Conservation (phyloP, 2,113 vertebrate species). For the Caranx ignobilis region DNA sequence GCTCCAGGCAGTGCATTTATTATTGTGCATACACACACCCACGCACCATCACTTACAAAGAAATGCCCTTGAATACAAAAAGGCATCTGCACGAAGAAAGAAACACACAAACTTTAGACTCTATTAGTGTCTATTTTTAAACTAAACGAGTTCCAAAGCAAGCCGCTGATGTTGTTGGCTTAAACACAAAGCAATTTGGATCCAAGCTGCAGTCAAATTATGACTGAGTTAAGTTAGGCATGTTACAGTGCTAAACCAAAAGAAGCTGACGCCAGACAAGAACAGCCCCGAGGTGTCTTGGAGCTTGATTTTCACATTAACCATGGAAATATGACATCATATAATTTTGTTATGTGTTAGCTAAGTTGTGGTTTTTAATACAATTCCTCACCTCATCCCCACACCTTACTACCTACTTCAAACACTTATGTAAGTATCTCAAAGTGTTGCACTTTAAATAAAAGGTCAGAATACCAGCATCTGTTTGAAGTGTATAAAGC, state of each 20-base stretch:
- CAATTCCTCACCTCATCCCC: slow-evolving; percentile 1
- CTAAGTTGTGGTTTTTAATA: slow-evolving; percentile 22
- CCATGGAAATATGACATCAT: slow-evolving; percentile 35
- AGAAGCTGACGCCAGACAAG: slow-evolving; percentile 56
- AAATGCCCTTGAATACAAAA: slow-evolving; percentile 29
- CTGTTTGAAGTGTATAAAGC: too few species aligned
- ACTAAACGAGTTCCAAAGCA: slow-evolving; percentile 45
- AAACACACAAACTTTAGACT: slow-evolving; percentile 42
- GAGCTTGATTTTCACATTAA: slow-evolving; percentile 28
- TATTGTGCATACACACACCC: slow-evolving; percentile 24
- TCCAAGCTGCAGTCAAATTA: slow-evolving; percentile 51
- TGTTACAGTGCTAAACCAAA: slow-evolving; percentile 49
- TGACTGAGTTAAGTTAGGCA: slow-evolving; percentile 61
- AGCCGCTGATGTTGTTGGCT: slow-evolving; percentile 41
- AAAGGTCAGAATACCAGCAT: background rate
- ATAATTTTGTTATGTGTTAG: background rate
- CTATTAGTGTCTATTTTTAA: slow-evolving; percentile 58
- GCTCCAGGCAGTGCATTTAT: slow-evolving; percentile 63
- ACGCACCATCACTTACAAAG: slow-evolving; percentile 32
- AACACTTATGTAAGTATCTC: background rate
- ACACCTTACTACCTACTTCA: background rate
- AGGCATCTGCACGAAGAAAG: slow-evolving; percentile 21
- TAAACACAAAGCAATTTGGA: slow-evolving; percentile 46
- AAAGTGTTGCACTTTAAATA: background rate
- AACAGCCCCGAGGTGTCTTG: slow-evolving; percentile 12